Evolutionary conservation across 2,797 vertebrate genomes (phyloP).

Genomic region (Onychomys leucogaster): DNA sequence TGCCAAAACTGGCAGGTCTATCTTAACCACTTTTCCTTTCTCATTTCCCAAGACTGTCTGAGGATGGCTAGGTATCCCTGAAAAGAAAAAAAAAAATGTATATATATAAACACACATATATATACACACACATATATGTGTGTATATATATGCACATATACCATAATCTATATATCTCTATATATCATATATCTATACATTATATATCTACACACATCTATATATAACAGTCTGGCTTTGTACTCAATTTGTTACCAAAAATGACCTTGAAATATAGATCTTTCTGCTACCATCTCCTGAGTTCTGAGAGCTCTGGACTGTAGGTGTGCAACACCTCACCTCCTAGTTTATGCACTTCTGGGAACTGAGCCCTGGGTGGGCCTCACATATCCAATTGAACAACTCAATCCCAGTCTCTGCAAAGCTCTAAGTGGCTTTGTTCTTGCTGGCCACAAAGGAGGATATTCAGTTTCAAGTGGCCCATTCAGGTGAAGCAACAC

Average conservation of each 20-base stretch:
- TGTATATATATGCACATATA: neutral
- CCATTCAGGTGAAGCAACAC: neutral
- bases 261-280: neutral
- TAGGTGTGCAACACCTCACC: neutral
- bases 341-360: neutral
- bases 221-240: neutral
- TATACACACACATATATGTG: neutral
- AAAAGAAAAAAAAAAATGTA: neutral
- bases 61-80: neutral
- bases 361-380: neutral
- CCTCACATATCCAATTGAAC: neutral
- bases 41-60: neutral
- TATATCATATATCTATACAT: neutral
- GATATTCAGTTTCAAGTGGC: neutral
- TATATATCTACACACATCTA: neutral
- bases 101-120: neutral
- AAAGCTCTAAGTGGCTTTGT: neutral
- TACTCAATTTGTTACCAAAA: neutral
- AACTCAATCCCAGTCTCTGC: no score
- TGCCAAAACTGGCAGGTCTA: neutral
- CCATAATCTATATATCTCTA: neutral
- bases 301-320: neutral
- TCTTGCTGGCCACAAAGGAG: neutral
- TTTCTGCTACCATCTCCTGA: neutral
- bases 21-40: neutral